These are phyloP conservation scores for Lithodes maja DNA, from an alignment of 2,888 invertebrate species.

Conservation along the genomic window DNA sequence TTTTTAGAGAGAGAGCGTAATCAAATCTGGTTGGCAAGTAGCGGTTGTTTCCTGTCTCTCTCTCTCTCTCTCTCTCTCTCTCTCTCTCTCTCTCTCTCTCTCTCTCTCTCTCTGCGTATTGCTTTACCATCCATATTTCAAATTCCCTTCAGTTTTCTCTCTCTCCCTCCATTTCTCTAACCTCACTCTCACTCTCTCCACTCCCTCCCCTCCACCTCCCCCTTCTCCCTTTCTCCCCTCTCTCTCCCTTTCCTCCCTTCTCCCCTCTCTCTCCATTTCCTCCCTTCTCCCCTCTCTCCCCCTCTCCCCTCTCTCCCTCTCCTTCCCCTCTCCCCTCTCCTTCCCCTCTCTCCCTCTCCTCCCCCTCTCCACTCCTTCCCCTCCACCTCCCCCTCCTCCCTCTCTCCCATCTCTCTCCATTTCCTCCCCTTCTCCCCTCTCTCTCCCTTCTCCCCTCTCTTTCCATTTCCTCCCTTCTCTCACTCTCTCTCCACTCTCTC, in stretches of 20 bases:
- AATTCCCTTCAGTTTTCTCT: no score
- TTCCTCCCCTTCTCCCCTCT: background rate
- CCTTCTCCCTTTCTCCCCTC: background rate
- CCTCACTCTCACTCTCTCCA: no score
- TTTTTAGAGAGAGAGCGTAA: no score
- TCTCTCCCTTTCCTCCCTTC: background rate
- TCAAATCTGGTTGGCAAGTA: background rate
- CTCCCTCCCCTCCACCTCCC: no score
- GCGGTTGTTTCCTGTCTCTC: background rate
- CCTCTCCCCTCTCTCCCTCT: background rate
- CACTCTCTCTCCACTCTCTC: background rate
- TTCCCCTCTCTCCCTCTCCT: background rate
- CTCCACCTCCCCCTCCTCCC: background rate
- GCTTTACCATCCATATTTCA: no score
- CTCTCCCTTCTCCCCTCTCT: background rate
- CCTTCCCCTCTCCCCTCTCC: background rate
- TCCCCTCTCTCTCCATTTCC: background rate
- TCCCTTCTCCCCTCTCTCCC: background rate
- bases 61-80: slow-evolving; percentile 23
- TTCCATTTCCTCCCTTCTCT: background rate
- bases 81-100: slow-evolving; percentile 36
- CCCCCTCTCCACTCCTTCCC: background rate
- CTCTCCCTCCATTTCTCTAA: no score
- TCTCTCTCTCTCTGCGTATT: slow-evolving; percentile 21
- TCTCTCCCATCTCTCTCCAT: background rate